Percentiles rank a stretch among this genome's conserved stretches.
Conservation (phyloP, 2,113 vertebrate species). For the Narcine bancroftii region DNA sequence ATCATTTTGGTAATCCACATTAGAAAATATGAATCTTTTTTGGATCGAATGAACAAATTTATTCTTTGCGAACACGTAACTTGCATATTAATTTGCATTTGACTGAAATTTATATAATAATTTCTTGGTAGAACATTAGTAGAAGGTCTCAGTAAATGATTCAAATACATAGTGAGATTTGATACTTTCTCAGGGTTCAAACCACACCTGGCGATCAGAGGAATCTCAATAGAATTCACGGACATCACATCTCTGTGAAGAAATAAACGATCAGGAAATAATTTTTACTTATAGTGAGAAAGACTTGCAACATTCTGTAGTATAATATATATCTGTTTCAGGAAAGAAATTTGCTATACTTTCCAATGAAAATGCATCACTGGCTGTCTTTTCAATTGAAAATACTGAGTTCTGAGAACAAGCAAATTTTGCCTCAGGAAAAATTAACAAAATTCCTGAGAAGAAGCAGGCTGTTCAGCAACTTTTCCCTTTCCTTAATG, state of each 20-base stretch:
- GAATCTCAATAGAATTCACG: neutral
- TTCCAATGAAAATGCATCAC: neutral
- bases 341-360: neutral
- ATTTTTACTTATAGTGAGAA: neutral
- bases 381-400: neutral
- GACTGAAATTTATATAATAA: too few species aligned
- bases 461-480: neutral
- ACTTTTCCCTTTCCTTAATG: constrained; percentile 6
- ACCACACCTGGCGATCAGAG: neutral
- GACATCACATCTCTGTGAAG: neutral
- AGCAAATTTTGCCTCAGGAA: neutral
- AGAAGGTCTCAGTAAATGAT: neutral
- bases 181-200: neutral
- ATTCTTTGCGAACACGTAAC: neutral
- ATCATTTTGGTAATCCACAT: neutral
- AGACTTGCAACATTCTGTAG: neutral
- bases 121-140: neutral
- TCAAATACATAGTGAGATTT: neutral
- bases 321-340: neutral
- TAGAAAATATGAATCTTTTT: neutral
- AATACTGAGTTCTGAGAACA: neutral
- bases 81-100: neutral
- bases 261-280: neutral
- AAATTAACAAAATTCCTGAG: constrained; percentile 3
- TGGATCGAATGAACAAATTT: neutral